Evolutionary conservation across 2,113 vertebrate species (phyloP).

Genomic region (Hippocampus mohnikei): DNA sequence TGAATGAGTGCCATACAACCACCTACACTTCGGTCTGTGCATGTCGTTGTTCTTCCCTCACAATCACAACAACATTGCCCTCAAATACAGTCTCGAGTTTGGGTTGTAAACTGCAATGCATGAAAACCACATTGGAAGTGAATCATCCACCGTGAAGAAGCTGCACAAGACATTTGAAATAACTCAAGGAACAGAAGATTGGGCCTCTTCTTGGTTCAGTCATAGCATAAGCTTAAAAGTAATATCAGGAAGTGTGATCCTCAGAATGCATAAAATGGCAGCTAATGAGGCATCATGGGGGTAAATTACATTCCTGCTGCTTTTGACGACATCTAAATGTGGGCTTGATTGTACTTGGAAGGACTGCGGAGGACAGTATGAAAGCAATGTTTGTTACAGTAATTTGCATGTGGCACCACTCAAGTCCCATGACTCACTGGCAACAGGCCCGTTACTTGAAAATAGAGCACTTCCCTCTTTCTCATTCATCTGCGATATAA

Average conservation of each 20-base stretch:
- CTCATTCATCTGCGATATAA: background rate
- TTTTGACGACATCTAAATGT: conserved; percentile 73
- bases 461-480: background rate
- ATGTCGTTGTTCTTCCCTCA: conserved; percentile 37
- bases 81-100: conserved; percentile 12
- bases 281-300: conserved; percentile 27
- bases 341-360: conserved; percentile 64
- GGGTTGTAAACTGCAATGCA: conserved; percentile 8
- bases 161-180: background rate
- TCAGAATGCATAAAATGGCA: conserved; percentile 22
- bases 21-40: conserved; percentile 59
- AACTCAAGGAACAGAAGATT: background rate
- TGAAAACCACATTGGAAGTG: background rate
- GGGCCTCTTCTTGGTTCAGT: conserved; percentile 1
- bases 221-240: conserved; percentile 12
- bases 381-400: conserved; percentile 70
- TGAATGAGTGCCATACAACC: conserved; percentile 58
- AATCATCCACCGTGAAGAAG: background rate
- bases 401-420: conserved; percentile 53
- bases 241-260: background rate
- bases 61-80: conserved; percentile 19
- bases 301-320: conserved; percentile 50
- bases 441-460: background rate
- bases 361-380: conserved; percentile 34
- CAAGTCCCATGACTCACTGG: conserved; percentile 25